phyloP scores from a whole-genome alignment of 2,797 vertebrate genomes.

The Acanthornis magna region DNA sequence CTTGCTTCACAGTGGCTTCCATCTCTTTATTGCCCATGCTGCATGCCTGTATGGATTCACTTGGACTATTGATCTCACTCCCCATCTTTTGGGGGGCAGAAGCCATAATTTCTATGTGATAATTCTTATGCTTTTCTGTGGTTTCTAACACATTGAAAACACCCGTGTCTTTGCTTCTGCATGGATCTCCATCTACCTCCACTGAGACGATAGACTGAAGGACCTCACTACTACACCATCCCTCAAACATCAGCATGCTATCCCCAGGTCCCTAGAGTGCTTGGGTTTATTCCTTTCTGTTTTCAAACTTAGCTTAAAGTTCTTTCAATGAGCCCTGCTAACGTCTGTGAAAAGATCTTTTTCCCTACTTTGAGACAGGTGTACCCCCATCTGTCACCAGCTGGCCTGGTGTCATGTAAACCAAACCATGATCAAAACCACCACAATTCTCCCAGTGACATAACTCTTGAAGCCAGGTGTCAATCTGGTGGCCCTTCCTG shows the following conservation, averaged over 20 bases:
- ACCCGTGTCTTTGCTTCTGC: not conserved
- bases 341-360: not conserved
- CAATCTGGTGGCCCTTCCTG: not conserved
- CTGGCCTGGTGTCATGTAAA: not conserved
- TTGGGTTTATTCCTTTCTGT: not conserved
- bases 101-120: not conserved
- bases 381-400: accelerated
- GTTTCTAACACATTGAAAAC: not conserved
- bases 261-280: too few relatives aligned
- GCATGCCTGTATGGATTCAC: too few relatives aligned
- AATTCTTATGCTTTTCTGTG: not conserved
- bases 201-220: not conserved
- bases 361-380: not conserved
- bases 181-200: not conserved
- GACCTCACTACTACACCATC: not conserved
- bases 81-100: not conserved
- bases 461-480: not conserved
- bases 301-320: not conserved
- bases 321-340: not conserved
- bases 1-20: not conserved
- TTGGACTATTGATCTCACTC: not conserved
- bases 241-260: not conserved
- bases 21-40: not conserved
- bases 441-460: not conserved
- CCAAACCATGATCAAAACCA: not conserved